phyloP scores from a whole-genome alignment of 2,888 invertebrate species.

The Parnassius mnemosyne region DNA sequence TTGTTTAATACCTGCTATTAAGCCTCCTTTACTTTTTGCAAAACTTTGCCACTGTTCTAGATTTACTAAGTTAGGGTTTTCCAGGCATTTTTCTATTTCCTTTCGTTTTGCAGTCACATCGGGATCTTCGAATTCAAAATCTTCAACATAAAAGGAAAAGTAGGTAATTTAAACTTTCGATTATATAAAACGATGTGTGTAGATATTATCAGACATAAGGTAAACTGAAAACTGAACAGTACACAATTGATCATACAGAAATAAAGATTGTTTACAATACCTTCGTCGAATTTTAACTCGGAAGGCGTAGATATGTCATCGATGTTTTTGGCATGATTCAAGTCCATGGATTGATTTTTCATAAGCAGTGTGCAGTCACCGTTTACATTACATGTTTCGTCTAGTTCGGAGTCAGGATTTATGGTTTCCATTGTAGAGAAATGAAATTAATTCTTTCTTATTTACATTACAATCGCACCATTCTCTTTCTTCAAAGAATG shows the following conservation, averaged over 20 bases:
- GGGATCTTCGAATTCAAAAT: conserved; percentile 82
- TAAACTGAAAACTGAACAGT: conserved; percentile 3
- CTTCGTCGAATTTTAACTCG: conserved; percentile 85
- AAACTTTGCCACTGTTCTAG: conserved; percentile 81
- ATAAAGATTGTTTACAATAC: conserved; percentile 73
- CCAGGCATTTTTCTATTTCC: conserved; percentile 80
- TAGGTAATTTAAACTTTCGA: conserved; percentile 22
- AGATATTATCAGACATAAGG: conserved; percentile 1
- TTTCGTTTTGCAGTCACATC: conserved; percentile 81
- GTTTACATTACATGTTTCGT: conserved; percentile 58
- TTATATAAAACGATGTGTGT: not conserved
- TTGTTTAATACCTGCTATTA: conserved; percentile 81
- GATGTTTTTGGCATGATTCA: conserved; percentile 71
- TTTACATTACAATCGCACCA: conserved; percentile 64
- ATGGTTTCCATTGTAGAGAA: conserved; percentile 65
- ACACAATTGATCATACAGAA: conserved; percentile 24
- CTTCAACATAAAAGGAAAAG: conserved; percentile 44
- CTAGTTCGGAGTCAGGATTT: conserved; percentile 52
- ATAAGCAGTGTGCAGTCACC: conserved; percentile 57
- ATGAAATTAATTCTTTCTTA: conserved; percentile 56
- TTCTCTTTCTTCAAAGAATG: conserved; percentile 42
- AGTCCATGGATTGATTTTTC: conserved; percentile 49
- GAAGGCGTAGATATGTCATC: conserved; percentile 80
- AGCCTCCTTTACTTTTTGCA: conserved; percentile 83
- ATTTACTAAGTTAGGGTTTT: conserved; percentile 62